phyloP scores from a whole-genome alignment of 2,113 vertebrate species.

The Gymnocephalus cernua region DNA sequence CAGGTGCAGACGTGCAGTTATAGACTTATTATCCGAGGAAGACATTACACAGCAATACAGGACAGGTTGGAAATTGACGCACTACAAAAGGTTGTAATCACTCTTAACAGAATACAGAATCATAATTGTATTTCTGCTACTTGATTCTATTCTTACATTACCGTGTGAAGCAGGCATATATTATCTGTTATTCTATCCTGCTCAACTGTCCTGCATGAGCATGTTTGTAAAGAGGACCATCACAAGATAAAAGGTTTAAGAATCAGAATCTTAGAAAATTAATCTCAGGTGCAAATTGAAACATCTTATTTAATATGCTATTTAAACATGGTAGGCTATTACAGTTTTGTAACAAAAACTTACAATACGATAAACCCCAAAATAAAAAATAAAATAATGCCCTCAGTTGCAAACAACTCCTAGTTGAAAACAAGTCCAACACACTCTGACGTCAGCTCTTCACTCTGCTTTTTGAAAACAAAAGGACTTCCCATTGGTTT shows the following conservation, averaged over 20 bases:
- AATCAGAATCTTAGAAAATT: background rate
- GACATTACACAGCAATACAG: background rate
- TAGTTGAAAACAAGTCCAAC: background rate
- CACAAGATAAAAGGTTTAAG: background rate
- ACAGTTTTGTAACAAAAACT: background rate
- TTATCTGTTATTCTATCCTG: background rate
- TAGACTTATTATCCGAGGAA: background rate
- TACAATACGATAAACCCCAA: too few species aligned
- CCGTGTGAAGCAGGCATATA: background rate
- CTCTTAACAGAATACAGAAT: background rate
- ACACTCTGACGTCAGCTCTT: conserved; percentile 10
- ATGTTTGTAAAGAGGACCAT: background rate
- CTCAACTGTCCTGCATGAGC: background rate
- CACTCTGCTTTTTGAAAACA: conserved; percentile 22
- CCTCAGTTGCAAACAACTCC: background rate
- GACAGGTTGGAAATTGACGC: background rate
- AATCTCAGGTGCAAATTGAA: background rate
- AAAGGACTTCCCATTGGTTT: conserved; percentile 16
- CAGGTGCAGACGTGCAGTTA: background rate
- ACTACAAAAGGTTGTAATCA: background rate
- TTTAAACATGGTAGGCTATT: background rate
- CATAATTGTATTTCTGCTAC: background rate
- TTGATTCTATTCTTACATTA: background rate
- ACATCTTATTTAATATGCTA: background rate
- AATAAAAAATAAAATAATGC: too few species aligned